A percentile compares a stretch with the other conserved stretches of the same genome.
phyloP scores from a whole-genome alignment of 2,797 vertebrate genomes.

The Ispidina picta region DNA sequence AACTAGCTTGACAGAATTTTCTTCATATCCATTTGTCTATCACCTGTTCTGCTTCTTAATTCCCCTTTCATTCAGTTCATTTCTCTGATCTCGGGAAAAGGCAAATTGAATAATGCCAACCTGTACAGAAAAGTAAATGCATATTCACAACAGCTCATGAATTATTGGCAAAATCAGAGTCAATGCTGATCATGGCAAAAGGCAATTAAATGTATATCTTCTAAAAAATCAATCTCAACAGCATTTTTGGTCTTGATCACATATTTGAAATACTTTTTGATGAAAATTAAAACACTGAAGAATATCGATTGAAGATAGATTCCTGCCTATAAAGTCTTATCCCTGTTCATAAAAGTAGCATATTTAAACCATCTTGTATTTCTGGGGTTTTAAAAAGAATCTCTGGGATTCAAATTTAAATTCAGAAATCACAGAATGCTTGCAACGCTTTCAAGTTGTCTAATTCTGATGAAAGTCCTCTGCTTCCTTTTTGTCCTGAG shows the following conservation, averaged over 20 bases:
- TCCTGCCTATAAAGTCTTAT: conserved; percentile 18
- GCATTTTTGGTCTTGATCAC: conserved; percentile 26
- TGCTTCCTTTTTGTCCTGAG: background rate
- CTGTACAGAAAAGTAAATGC: conserved; percentile 33
- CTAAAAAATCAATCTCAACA: conserved; percentile 29
- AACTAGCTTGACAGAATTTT: background rate
- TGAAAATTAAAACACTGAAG: background rate
- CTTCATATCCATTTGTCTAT: conserved; percentile 43
- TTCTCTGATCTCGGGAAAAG: conserved; percentile 53
- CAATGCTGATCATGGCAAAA: conserved; percentile 65
- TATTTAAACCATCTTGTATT: conserved; percentile 3
- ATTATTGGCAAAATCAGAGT: conserved; percentile 69
- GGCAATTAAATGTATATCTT: conserved; percentile 62
- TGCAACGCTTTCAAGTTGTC: background rate
- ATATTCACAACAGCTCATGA: conserved; percentile 71
- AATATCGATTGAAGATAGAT: background rate
- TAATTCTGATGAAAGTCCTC: background rate
- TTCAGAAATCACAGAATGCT: conserved; percentile 24
- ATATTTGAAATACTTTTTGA: conserved; percentile 25
- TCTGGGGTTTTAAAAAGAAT: conserved; percentile 30
- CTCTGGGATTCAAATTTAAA: conserved; percentile 29
- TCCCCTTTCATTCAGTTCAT: conserved; percentile 58
- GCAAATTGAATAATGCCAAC: conserved; percentile 63
- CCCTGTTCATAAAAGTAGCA: background rate
- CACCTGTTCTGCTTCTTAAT: conserved; percentile 42